phyloP scores from a whole-genome alignment of 2,113 vertebrate genomes.

The Eleginops maclovinus region DNA sequence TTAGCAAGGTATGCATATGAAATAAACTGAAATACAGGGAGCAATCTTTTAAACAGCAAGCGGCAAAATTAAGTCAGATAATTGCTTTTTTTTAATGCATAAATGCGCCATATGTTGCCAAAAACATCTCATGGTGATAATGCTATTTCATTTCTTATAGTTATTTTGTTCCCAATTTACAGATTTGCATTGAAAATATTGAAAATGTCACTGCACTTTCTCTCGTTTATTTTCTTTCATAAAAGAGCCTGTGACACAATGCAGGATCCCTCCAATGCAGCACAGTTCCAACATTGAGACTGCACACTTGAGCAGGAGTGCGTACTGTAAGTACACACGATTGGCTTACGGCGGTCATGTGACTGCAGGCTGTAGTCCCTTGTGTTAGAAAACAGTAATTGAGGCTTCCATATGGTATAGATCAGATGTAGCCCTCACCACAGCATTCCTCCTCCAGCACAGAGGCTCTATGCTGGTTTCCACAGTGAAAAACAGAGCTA shows the following conservation, averaged over 20 bases:
- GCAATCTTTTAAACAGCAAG: background rate
- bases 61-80: background rate
- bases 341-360: slow-evolving; percentile 73
- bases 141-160: slow-evolving; percentile 18
- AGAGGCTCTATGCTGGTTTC: slow-evolving; percentile 43
- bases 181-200: background rate
- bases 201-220: slow-evolving; percentile 3
- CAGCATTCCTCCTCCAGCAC: slow-evolving; percentile 74
- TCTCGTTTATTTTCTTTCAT: slow-evolving; percentile 11
- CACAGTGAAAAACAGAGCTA: slow-evolving; percentile 43
- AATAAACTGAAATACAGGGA: slow-evolving; percentile 7
- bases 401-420: slow-evolving; percentile 83
- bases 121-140: background rate
- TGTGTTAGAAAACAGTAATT: slow-evolving; percentile 77
- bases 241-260: slow-evolving; percentile 48
- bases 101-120: background rate
- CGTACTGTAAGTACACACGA: slow-evolving; percentile 47
- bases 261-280: slow-evolving; percentile 64
- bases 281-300: slow-evolving; percentile 60
- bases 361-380: slow-evolving; percentile 74
- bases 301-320: slow-evolving; percentile 73
- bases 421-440: slow-evolving; percentile 78
- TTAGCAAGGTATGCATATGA: background rate
- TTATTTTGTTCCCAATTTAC: background rate
- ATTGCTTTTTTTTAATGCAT: slow-evolving; percentile 1